These are phyloP conservation scores for Enteromius treurensis DNA, from an alignment of 2,797 vertebrate genomes.

Conservation along the genomic window DNA sequence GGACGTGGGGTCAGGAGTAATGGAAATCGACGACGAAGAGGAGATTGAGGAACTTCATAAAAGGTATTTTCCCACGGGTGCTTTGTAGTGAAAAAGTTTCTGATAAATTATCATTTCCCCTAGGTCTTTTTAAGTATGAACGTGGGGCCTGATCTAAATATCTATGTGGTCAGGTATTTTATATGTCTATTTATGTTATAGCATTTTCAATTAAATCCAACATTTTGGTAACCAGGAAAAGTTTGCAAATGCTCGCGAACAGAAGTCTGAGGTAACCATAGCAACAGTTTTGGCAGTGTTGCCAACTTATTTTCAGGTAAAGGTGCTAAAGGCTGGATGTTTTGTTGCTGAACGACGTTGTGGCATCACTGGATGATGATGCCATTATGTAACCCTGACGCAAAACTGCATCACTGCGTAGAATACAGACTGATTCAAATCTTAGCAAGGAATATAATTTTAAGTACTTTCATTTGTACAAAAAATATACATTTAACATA, in stretches of 20 bases:
- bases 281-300: not conserved
- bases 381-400: not conserved
- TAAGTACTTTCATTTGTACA: not conserved
- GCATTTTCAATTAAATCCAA: not conserved
- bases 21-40: conserved; percentile 76
- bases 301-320: not conserved
- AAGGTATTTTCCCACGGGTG: conserved; percentile 74
- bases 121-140: not conserved
- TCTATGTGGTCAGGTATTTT: not conserved
- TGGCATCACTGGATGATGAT: not conserved
- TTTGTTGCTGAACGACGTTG: not conserved
- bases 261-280: not conserved
- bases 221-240: not conserved
- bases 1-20: conserved; percentile 68
- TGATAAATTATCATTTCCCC: not conserved
- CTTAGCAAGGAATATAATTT: not conserved
- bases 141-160: not conserved
- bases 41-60: conserved; percentile 84
- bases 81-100: not conserved
- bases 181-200: not conserved
- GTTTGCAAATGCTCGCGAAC: not conserved
- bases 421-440: not conserved
- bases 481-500: not conserved
- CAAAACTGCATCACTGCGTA: not conserved
- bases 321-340: not conserved